Evolutionary conservation across 2,113 vertebrate species (phyloP).

Genomic region (Colistium nudipinnis): DNA sequence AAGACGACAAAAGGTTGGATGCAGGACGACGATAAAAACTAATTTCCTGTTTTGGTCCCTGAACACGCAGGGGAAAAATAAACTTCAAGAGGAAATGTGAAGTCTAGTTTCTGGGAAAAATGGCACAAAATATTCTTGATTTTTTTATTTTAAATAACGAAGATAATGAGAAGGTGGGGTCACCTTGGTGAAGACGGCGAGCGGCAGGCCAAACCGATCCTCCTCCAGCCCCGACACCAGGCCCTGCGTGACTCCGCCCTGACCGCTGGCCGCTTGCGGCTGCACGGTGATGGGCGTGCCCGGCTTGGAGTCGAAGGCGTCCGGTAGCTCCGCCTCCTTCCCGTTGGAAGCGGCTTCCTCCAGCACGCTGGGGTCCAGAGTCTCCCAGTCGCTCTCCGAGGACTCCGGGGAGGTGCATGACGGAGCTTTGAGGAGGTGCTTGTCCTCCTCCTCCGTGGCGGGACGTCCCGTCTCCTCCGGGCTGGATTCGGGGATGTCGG

Average conservation of each 20-base stretch:
- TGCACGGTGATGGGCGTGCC: slow-evolving; percentile 86
- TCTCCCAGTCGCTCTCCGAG: slow-evolving; percentile 98
- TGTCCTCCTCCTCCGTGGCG: slow-evolving; percentile 27
- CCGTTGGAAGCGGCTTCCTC: slow-evolving; percentile 82
- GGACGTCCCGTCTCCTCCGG: background rate
- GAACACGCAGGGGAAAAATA: background rate
- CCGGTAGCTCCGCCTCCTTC: slow-evolving; percentile 52
- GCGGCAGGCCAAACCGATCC: slow-evolving; percentile 91
- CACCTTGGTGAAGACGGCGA: slow-evolving; percentile 97
- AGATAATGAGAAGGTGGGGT: background rate
- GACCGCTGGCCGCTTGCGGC: slow-evolving; percentile 68
- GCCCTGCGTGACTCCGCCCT: slow-evolving; percentile 83
- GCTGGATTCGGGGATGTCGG: slow-evolving; percentile 62
- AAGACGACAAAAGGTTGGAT: background rate
- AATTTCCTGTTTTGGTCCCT: slow-evolving; percentile 1
- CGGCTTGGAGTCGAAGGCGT: slow-evolving; percentile 69
- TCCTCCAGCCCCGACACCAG: slow-evolving; percentile 93
- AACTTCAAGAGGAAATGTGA: background rate
- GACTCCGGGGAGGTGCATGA: slow-evolving; percentile 85
- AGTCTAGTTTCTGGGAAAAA: too few species aligned
- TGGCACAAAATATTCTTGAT: too few species aligned
- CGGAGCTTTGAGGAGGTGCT: slow-evolving; percentile 82
- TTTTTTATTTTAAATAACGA: too few species aligned
- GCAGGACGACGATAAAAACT: background rate
- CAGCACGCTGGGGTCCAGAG: slow-evolving; percentile 88